Percentiles rank a stretch among this genome's conserved stretches.
Evolutionary conservation across 1,140 invertebrate genomes (phyloP).

Genomic region (Rhynchophorus ferrugineus): DNA sequence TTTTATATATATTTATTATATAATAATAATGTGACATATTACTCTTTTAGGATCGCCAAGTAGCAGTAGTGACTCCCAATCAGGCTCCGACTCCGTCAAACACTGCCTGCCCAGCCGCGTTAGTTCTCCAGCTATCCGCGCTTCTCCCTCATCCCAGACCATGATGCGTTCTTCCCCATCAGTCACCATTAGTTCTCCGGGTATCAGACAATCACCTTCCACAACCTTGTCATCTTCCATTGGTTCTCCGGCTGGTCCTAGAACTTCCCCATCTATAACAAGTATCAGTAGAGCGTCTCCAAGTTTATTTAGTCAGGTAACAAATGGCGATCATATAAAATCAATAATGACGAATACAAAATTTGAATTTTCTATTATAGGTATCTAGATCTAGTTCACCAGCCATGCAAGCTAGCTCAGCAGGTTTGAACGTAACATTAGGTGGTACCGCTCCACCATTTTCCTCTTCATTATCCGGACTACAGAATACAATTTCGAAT

Average conservation of each 20-base stretch:
- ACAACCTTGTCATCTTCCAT: constrained; percentile 36
- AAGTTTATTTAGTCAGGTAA: constrained; percentile 29
- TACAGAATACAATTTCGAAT: constrained; percentile 38
- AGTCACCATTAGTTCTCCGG: constrained; percentile 24
- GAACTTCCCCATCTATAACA: constrained; percentile 34
- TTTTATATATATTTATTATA: no score
- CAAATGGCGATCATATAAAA: no score
- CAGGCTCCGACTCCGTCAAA: constrained; percentile 59
- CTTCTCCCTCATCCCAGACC: constrained; percentile 27
- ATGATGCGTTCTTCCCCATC: constrained; percentile 32
- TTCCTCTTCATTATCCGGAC: constrained; percentile 31
- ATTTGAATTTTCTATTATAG: constrained; percentile 1
- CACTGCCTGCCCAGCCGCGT: constrained; percentile 43
- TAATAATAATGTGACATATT: no score
- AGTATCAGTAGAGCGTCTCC: constrained; percentile 37
- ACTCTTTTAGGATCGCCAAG: constrained; percentile 49
- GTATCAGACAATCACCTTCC: constrained; percentile 32
- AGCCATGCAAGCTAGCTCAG: constrained; percentile 50
- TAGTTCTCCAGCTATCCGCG: constrained; percentile 34
- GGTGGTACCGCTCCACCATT: constrained; percentile 41
- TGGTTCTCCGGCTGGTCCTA: constrained; percentile 32
- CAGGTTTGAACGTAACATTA: constrained; percentile 50
- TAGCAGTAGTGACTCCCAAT: constrained; percentile 59
- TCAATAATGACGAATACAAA: no score
- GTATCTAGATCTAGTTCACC: constrained; percentile 39